Evolutionary conservation across 2,113 vertebrate species (phyloP), one percentile per base, ranked within the genome.

Genomic region (Cephalopholis sonnerati): DNA sequence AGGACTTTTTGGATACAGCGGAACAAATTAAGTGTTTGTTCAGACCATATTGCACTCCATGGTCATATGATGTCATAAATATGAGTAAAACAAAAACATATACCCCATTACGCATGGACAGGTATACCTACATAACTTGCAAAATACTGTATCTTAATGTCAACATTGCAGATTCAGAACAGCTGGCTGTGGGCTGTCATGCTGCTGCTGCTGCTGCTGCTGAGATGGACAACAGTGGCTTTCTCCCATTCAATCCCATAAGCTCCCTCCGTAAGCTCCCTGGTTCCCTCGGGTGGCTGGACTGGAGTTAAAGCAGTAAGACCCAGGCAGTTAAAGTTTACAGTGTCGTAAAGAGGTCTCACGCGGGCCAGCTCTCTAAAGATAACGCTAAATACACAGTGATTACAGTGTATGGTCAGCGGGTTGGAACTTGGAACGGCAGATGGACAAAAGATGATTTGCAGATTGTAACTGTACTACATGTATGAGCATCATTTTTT

Each of bases 241-340:
- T 86, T 91, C 86, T 90, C 68, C 63, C 41, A 66, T 92, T 89
- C 87, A 87, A 92, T 93, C 90, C 91, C 63, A 75, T 94, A 93
- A 94, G 86, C 89, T 74, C 84, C 71, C 64, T 67, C 46, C 29
- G 48, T 89, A 86, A 91, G 87, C 93, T 87, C 83, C 85, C 80
- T 77, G 70, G 85, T 85, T 92, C 93, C 92, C 90, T 81, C 54
- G 89, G 91, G 91, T 90, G 83, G 87, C 88, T 89, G 91, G 87
- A 87, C 79, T 81, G 59, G 87, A 90, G 89, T 90, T 90, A 86
- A 91, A 87, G 81, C 85, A 88, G 86, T 90, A 84, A 90, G 91
- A 91, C 91, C 83, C 65, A 66, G 85, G 93, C 93, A 89, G 90
- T 95, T 93, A 95, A 94, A 94, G 86, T 95, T 94, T 94, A 94